phyloP scores from a whole-genome alignment of 1,140 invertebrate genomes.

The Zelostemma sp. region DNA sequence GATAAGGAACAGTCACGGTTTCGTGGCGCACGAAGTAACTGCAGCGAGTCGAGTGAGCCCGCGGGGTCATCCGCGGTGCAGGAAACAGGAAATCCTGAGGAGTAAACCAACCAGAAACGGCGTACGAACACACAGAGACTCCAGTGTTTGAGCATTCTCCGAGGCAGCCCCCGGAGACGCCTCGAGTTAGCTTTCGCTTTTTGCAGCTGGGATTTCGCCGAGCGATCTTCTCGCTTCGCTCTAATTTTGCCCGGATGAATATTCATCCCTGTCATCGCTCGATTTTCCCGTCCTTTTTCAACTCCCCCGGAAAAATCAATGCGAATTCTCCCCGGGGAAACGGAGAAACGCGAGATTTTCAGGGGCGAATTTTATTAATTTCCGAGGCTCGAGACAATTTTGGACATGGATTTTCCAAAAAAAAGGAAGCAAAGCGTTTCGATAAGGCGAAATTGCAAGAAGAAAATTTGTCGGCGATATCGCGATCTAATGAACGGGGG shows the following conservation, averaged over 20 bases:
- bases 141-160: constrained; percentile 53
- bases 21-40: constrained; percentile 37
- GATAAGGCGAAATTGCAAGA: constrained; percentile 4
- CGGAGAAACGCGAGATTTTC: background rate
- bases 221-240: background rate
- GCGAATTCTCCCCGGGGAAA: background rate
- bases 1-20: constrained; percentile 9
- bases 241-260: background rate
- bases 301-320: background rate
- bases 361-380: background rate
- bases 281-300: background rate
- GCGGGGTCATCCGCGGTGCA: constrained; percentile 56
- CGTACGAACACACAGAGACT: constrained; percentile 50
- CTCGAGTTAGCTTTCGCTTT: background rate
- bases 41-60: constrained; percentile 36
- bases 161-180: constrained; percentile 14
- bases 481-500: constrained; percentile 30
- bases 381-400: no score
- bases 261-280: no score
- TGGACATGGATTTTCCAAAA: no score
- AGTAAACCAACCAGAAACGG: constrained; percentile 62
- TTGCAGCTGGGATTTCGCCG: background rate
- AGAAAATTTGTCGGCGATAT: constrained; percentile 36
- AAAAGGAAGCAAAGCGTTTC: constrained; percentile 1
- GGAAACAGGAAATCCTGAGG: constrained; percentile 66